Conservation (phyloP, 2,797 vertebrate genomes). For the Enteromius mattozi region DNA sequence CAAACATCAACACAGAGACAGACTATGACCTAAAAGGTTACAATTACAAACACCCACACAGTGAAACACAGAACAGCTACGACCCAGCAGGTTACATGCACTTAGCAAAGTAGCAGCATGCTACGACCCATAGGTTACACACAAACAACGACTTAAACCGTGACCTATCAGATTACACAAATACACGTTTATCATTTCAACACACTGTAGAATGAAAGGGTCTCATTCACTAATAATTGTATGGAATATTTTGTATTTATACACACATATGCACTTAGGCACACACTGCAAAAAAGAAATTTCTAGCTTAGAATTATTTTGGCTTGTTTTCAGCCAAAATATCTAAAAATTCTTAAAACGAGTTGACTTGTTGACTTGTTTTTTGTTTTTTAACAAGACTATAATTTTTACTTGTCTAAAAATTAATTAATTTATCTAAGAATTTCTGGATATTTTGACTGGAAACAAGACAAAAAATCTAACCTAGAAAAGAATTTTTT, state of each 20-base stretch:
- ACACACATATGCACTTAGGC: neutral
- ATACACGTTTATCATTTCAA: neutral
- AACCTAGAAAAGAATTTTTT: too few species aligned
- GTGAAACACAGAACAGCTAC: neutral
- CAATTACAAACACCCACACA: conserved; percentile 39
- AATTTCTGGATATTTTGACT: too few species aligned
- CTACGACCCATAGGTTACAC: conserved; percentile 25
- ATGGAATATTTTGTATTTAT: neutral
- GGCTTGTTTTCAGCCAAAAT: too few species aligned
- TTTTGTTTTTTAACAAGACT: too few species aligned
- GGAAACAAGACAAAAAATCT: too few species aligned
- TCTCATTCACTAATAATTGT: neutral
- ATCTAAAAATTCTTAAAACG: too few species aligned
- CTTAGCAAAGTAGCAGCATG: conserved; percentile 12
- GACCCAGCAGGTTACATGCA: conserved; percentile 1
- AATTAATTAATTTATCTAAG: too few species aligned
- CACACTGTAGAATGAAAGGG: neutral
- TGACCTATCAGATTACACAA: conserved; percentile 19
- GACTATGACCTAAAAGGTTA: conserved; percentile 51
- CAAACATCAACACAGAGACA: conserved; percentile 38
- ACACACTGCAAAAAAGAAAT: too few species aligned
- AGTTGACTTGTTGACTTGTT: too few species aligned
- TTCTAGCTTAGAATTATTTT: too few species aligned
- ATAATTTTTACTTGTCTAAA: too few species aligned
- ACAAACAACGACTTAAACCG: neutral